Conservation (phyloP, 2,113 vertebrate species). For the Dicerorhinus sumatrensis region DNA sequence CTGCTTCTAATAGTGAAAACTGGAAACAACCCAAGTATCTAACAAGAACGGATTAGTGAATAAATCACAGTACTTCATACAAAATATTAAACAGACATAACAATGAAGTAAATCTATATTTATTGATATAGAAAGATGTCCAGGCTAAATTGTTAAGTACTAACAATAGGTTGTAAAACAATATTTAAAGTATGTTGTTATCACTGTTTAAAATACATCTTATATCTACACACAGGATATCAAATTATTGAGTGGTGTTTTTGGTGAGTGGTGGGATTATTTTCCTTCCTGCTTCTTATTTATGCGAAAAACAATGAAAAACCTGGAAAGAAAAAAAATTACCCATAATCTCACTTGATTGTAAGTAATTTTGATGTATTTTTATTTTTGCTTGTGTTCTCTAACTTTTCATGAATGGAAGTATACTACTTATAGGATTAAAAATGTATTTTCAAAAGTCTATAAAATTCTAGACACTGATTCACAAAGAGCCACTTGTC, state of each 20-base stretch:
- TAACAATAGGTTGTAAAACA: background rate
- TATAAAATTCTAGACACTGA: background rate
- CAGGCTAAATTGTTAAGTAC: background rate
- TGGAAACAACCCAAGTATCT: background rate
- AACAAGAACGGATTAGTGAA: slow-evolving; percentile 4
- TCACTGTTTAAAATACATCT: background rate
- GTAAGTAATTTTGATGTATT: background rate
- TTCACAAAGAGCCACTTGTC: background rate
- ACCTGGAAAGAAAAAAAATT: slow-evolving; percentile 30
- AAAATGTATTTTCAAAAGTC: slow-evolving; percentile 6
- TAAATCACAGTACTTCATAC: background rate
- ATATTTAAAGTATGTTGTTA: slow-evolving; percentile 36
- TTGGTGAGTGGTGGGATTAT: background rate
- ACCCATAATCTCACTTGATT: background rate
- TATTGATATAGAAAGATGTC: background rate
- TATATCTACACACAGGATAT: background rate
- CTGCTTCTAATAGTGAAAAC: background rate
- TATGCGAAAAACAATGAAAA: background rate
- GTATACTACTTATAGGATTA: background rate
- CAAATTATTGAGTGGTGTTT: background rate
- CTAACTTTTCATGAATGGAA: slow-evolving; percentile 20
- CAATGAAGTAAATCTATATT: background rate
- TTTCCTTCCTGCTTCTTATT: slow-evolving; percentile 14
- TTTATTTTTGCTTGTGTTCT: slow-evolving; percentile 36
- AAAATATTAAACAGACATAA: background rate